phyloP scores from a whole-genome alignment of 2,113 vertebrate species.

The Excalfactoria chinensis region DNA sequence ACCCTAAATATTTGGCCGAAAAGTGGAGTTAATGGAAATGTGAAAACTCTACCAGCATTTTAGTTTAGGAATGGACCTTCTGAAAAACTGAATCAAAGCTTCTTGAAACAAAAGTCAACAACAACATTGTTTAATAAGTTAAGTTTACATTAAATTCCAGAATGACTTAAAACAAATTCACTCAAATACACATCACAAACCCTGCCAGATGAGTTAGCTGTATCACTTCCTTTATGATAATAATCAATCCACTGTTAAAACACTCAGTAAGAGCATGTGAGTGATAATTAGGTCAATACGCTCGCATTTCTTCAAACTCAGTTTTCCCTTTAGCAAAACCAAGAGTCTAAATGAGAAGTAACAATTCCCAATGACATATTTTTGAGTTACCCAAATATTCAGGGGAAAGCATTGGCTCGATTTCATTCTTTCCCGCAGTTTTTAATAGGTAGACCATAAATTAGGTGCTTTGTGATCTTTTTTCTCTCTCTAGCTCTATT shows the following conservation, averaged over 20 bases:
- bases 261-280: neutral
- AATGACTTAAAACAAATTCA: neutral
- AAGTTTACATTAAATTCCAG: neutral
- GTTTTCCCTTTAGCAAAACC: neutral
- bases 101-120: neutral
- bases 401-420: neutral
- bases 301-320: neutral
- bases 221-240: neutral
- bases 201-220: neutral
- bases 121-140: neutral
- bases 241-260: neutral
- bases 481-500: neutral
- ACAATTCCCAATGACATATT: neutral
- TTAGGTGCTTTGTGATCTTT: neutral
- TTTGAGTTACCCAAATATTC: neutral
- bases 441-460: neutral
- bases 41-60: slow-evolving; percentile 8
- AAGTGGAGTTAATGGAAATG: slow-evolving; percentile 37
- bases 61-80: neutral
- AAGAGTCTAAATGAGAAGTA: neutral
- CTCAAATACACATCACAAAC: neutral
- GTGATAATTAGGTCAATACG: neutral
- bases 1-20: slow-evolving; percentile 25
- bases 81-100: neutral
- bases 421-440: neutral